These are phyloP conservation scores for Xenopus tropicalis DNA, from an alignment of 2,113 vertebrate genomes.

Conservation along the genomic window UCB_Xtro_10.0 CM004445.2:117721501-117722000, in stretches of 20 bases:
- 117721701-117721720: slow-evolving; percentile 64
- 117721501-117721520: no score
- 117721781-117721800: not conserved
- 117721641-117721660: slow-evolving; percentile 71
- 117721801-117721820: not conserved
- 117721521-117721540: no score
- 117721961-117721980: not conserved
- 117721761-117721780: not conserved
- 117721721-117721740: slow-evolving; percentile 58
- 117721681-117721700: slow-evolving; percentile 50
- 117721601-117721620: no score
- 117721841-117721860: slow-evolving; percentile 71
- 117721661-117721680: slow-evolving; percentile 74
- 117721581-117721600: no score
- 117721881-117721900: slow-evolving; percentile 71
- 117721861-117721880: slow-evolving; percentile 68
- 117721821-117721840: slow-evolving; percentile 56
- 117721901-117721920: slow-evolving; percentile 70
- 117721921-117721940: slow-evolving; percentile 86
- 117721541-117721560: no score
- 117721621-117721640: no score
- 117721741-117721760: not conserved
- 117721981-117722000: no score
- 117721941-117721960: slow-evolving; percentile 44
- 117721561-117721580: no score